Base-by-base conservation (phyloP, 2,113 vertebrate genomes). In the Gracilinanus agilis region DNA sequence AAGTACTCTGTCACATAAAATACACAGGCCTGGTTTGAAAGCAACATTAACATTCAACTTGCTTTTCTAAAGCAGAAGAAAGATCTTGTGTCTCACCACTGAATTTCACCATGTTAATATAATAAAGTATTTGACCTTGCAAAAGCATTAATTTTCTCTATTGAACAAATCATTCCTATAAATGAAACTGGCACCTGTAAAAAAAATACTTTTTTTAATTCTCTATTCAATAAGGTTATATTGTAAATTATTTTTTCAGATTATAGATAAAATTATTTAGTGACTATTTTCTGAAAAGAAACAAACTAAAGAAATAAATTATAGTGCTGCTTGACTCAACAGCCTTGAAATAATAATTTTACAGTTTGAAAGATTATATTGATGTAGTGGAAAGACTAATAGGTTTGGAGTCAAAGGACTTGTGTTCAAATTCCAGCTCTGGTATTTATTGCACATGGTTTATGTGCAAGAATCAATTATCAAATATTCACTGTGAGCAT, bases 121-220 rank as follows among this genome's bases (percentile, higher is more conserved):
- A 96, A 95, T 88, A 90, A 96, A 96, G 56, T 44, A 96, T 94
- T 92, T 95, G 89, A 53, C 54, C 92, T 95, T 55, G 88, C 89
- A 90, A 94, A 91, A 96, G 83, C 94, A 97, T 94, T 96, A 54
- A 97, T 95, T 95, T 97, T 91, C 91, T 92, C 93, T 54, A 88
- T 94, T 90, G 24, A 16, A 90, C 58, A 95, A 93, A 92, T 96
- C 92, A 93, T 88, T 96, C 93, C 8, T 93, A 88, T 92, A 94
- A 96, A 95, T 94, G 92, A 93, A 97, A 92, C 27, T 94, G 92
- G 95, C 34, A 96, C 1, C 34, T 24, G 90, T 90, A 75, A 94
- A 90, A 93, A 91, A 94, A 90, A 61, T 56, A 6, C 3, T 94
- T 92, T 58, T 24, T 95, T 92, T 93, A 94, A 2, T 21, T 92